A percentile compares a stretch with the other conserved stretches of the same genome.
Evolutionary conservation across 2,797 vertebrate species (phyloP).

Genomic region (Miichthys miiuy): DNA sequence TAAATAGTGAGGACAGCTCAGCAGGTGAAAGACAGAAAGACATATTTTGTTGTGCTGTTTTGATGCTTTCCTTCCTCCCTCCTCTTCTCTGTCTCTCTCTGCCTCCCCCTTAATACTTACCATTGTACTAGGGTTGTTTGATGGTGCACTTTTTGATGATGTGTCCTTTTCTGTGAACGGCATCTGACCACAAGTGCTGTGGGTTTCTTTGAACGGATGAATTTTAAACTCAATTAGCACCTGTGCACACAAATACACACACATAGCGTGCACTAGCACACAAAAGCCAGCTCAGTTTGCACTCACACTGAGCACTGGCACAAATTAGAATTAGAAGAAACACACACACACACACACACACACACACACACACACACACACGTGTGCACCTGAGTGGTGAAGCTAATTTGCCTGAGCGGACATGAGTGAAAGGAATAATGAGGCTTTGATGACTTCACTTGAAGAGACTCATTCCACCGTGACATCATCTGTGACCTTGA

Average conservation of each 20-base stretch:
- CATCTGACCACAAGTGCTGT: constrained; percentile 48
- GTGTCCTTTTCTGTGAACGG: constrained; percentile 47
- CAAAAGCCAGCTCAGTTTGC: constrained; percentile 14
- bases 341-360: constrained; percentile 21
- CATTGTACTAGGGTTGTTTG: constrained; percentile 61
- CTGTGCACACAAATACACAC: constrained; percentile 20
- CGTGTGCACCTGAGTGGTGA: constrained; percentile 54
- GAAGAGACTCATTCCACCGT: constrained; percentile 46
- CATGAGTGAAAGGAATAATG: constrained; percentile 75
- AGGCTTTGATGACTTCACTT: constrained; percentile 77
- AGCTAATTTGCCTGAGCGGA: constrained; percentile 69
- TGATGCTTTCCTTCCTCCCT: not conserved
- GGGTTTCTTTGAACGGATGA: constrained; percentile 64
- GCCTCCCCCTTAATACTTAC: constrained; percentile 20
- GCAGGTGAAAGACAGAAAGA: constrained; percentile 6
- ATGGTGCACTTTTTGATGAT: constrained; percentile 62
- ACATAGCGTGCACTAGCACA: constrained; percentile 23
- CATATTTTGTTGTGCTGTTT: constrained; percentile 3
- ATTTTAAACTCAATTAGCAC: constrained; percentile 73
- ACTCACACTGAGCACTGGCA: constrained; percentile 16
- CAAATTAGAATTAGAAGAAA: constrained; percentile 49
- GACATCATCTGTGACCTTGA: constrained; percentile 69
- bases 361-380: not conserved
- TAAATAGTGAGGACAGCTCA: constrained; percentile 11
- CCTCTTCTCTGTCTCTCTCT: constrained; percentile 2